phyloP scores from a whole-genome alignment of 2,113 vertebrate species.

The Argyrosomus japonicus region DNA sequence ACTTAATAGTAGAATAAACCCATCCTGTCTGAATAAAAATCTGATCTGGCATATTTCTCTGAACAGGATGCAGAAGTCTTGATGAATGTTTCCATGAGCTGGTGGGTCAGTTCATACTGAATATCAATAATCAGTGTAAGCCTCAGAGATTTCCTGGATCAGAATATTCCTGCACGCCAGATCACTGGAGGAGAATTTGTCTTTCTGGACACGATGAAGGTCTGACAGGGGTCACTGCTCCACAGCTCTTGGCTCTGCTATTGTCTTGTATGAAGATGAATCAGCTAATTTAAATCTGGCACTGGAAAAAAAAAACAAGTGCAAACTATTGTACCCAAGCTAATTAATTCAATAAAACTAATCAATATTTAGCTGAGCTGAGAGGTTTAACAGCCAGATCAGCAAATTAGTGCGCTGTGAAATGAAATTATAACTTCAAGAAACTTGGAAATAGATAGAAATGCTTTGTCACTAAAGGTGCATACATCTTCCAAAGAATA shows the following conservation, averaged over 20 bases:
- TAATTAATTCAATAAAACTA: slow-evolving; percentile 69
- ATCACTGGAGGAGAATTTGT: slow-evolving; percentile 46
- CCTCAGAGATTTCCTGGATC: slow-evolving; percentile 53
- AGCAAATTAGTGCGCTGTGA: slow-evolving; percentile 58
- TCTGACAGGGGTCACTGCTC: slow-evolving; percentile 56
- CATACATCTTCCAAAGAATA: background rate
- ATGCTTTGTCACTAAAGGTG: slow-evolving; percentile 26
- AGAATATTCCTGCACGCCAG: slow-evolving; percentile 44
- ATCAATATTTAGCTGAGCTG: slow-evolving; percentile 71
- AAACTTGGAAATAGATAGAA: slow-evolving; percentile 24
- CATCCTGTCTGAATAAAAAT: slow-evolving; percentile 63
- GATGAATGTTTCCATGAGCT: slow-evolving; percentile 56
- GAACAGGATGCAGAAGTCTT: slow-evolving; percentile 57
- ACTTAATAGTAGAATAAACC: slow-evolving; percentile 63
- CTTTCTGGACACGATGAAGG: slow-evolving; percentile 49
- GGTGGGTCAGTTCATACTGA: slow-evolving; percentile 56
- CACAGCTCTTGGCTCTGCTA: slow-evolving; percentile 42
- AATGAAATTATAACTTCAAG: slow-evolving; percentile 48
- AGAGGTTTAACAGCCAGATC: slow-evolving; percentile 55
- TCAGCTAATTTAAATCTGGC: slow-evolving; percentile 65
- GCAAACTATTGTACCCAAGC: slow-evolving; percentile 43
- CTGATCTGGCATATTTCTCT: slow-evolving; percentile 66
- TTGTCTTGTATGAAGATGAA: slow-evolving; percentile 67
- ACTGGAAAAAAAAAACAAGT: slow-evolving; percentile 23
- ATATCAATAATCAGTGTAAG: slow-evolving; percentile 62